phyloP scores from a whole-genome alignment of 2,888 invertebrate species.

The Mamestra brassicae region DNA sequence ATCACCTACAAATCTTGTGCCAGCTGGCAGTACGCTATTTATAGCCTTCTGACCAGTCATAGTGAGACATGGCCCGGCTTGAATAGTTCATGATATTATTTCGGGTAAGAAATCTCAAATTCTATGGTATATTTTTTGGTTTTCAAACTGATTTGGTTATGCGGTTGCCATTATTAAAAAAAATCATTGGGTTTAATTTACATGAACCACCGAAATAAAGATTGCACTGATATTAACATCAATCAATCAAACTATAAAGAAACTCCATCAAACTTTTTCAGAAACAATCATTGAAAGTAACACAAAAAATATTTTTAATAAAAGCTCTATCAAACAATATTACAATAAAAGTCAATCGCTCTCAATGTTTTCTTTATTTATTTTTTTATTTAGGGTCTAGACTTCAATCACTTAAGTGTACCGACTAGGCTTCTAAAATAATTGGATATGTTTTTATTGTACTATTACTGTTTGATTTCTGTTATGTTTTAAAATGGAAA shows the following conservation, averaged over 20 bases:
- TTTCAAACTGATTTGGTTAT: not conserved
- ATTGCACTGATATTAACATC: not conserved
- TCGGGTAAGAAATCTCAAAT: too few relatives aligned
- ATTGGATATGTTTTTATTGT: constrained; percentile 24
- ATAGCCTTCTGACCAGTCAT: not conserved
- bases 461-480: not conserved
- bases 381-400: constrained; percentile 9
- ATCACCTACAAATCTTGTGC: not conserved
- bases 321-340: constrained; percentile 14
- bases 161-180: too few relatives aligned
- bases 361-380: constrained; percentile 6
- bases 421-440: constrained; percentile 24
- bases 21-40: not conserved
- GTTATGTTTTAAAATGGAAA: not conserved
- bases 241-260: not conserved
- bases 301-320: not conserved
- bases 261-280: constrained; percentile 6
- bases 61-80: not conserved
- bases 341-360: constrained; percentile 7
- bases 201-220: not conserved
- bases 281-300: constrained; percentile 11
- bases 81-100: not conserved
- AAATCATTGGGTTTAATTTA: not conserved
- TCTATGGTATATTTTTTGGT: too few relatives aligned
- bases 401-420: constrained; percentile 40